These are phyloP conservation scores for Pristionchus fissidentatus DNA, from an alignment of 2,888 invertebrate species.

Conservation along the genomic window DNA sequence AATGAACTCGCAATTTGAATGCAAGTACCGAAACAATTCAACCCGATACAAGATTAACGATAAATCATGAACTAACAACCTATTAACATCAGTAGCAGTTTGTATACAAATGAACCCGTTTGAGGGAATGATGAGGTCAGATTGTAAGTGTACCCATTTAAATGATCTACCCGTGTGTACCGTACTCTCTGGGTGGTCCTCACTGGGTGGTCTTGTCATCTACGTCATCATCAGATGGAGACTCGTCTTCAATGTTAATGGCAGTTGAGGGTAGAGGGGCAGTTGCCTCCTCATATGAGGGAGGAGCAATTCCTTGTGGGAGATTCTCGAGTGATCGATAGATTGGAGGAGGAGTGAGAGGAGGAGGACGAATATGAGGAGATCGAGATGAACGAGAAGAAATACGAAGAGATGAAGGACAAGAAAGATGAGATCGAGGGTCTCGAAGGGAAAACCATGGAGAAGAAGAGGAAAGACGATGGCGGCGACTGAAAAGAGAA, in stretches of 20 bases:
- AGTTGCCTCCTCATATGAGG: constrained; percentile 59
- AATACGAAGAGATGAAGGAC: background rate
- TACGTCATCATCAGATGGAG: background rate
- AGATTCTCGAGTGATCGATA: constrained; percentile 61
- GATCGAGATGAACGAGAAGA: background rate
- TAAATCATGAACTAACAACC: background rate
- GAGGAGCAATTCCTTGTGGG: constrained; percentile 54
- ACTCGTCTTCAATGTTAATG: background rate
- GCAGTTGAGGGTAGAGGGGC: background rate
- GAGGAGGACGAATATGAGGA: background rate
- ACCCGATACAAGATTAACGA: background rate
- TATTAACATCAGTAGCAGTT: background rate
- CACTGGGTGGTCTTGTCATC: background rate
- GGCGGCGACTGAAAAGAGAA: constrained; percentile 4
- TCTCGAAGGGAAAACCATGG: background rate
- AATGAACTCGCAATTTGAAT: background rate
- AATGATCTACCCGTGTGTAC: background rate
- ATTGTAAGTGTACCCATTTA: background rate
- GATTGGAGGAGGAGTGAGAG: constrained; percentile 60
- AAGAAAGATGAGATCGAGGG: background rate
- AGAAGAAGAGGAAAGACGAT: background rate
- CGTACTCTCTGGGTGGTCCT: too few relatives aligned
- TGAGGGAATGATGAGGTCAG: constrained; percentile 9
- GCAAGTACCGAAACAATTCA: background rate
- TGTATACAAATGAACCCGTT: background rate